These are phyloP conservation scores for Eclectus roratus DNA, from an alignment of 2,113 vertebrate species.

Conservation along the genomic window DNA sequence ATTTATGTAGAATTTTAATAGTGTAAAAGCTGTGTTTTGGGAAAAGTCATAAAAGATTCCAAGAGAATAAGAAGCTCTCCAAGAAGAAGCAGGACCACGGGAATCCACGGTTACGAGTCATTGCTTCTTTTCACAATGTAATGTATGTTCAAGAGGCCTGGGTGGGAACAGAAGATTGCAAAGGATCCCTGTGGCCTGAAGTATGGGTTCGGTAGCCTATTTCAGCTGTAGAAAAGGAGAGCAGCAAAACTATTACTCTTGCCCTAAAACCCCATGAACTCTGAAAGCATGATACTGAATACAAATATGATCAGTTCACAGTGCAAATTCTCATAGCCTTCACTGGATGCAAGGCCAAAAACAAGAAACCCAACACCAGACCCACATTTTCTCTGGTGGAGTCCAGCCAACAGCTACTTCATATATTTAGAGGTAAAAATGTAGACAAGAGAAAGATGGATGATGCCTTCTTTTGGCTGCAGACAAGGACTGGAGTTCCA, in stretches of 20 bases:
- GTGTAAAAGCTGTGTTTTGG: not conserved
- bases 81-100: not conserved
- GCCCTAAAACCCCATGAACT: not conserved
- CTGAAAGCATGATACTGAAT: not conserved
- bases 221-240: not conserved
- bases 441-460: not conserved
- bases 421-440: not conserved
- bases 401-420: not conserved
- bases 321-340: not conserved
- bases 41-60: not conserved
- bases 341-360: not conserved
- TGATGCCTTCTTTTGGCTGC: not conserved
- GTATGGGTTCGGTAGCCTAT: not conserved
- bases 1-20: not conserved
- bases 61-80: not conserved
- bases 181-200: not conserved
- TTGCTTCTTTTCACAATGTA: not conserved
- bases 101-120: not conserved
- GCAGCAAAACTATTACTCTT: not conserved
- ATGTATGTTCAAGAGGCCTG: not conserved
- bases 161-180: not conserved
- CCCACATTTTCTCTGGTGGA: not conserved
- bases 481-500: not conserved
- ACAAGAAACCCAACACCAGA: not conserved
- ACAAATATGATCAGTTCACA: not conserved